phyloP scores from a whole-genome alignment of 2,113 vertebrate species.

The Delphinus delphis region DNA sequence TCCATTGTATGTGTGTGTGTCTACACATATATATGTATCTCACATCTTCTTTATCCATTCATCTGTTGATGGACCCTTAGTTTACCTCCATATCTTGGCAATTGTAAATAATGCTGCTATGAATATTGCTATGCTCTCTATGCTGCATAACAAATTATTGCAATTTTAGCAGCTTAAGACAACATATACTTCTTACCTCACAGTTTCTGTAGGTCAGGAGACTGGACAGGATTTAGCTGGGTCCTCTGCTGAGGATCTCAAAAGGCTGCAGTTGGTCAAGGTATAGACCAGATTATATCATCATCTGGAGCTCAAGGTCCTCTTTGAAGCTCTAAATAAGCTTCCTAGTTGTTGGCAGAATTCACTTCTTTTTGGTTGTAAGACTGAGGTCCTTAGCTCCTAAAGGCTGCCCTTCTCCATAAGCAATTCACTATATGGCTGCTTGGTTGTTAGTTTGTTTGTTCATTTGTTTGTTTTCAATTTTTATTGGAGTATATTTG shows the following conservation, averaged over 20 bases:
- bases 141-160: neutral
- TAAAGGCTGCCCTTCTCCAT: fast-evolving
- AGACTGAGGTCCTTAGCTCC: neutral
- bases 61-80: too few relatives aligned
- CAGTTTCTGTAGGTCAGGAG: neutral
- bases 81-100: too few relatives aligned
- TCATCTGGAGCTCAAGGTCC: neutral
- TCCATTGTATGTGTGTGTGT: too few relatives aligned
- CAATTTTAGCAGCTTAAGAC: neutral
- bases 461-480: too few relatives aligned
- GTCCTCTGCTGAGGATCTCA: too few relatives aligned
- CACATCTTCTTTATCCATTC: too few relatives aligned
- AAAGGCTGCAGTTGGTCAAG: neutral
- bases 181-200: neutral
- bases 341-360: neutral
- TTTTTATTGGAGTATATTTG: too few relatives aligned
- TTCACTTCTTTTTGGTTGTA: neutral
- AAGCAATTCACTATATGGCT: neutral
- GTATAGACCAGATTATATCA: fast-evolving
- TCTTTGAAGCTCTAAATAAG: neutral
- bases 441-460: too few relatives aligned
- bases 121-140: neutral
- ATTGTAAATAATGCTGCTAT: too few relatives aligned
- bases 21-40: too few relatives aligned
- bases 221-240: neutral